Conservation (phyloP, 1,140 invertebrate genomes). For the Saccostrea glomerata region DNA sequence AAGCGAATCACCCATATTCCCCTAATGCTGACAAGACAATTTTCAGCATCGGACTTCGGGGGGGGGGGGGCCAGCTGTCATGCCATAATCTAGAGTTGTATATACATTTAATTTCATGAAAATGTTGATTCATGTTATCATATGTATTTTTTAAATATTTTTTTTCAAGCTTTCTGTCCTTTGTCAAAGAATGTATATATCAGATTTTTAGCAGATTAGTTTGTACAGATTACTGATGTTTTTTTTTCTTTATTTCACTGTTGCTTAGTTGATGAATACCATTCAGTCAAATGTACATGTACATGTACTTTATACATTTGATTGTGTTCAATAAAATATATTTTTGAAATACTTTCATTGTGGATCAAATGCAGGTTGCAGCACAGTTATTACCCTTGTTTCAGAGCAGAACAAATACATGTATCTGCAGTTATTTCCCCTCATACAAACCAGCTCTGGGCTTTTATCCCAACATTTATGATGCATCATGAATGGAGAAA, state of each 20-base stretch:
- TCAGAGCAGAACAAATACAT: too few relatives aligned
- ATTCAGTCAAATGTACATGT: conserved; percentile 17
- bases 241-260: not conserved
- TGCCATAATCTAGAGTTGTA: too few relatives aligned
- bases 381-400: not conserved
- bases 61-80: too few relatives aligned
- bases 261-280: conserved; percentile 12
- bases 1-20: too few relatives aligned
- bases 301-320: not conserved
- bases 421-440: too few relatives aligned
- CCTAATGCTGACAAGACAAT: too few relatives aligned
- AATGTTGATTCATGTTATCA: not conserved
- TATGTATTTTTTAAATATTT: too few relatives aligned
- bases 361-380: not conserved
- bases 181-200: not conserved
- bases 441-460: too few relatives aligned
- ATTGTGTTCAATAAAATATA: conserved; percentile 36
- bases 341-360: not conserved
- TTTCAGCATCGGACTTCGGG: too few relatives aligned
- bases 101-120: too few relatives aligned
- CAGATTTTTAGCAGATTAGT: not conserved
- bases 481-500: too few relatives aligned
- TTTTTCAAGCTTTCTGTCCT: not conserved
- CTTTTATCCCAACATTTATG: too few relatives aligned
- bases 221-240: not conserved